phyloP scores from a whole-genome alignment of 2,888 invertebrate species.

The Phlogophora meticulosa region DNA sequence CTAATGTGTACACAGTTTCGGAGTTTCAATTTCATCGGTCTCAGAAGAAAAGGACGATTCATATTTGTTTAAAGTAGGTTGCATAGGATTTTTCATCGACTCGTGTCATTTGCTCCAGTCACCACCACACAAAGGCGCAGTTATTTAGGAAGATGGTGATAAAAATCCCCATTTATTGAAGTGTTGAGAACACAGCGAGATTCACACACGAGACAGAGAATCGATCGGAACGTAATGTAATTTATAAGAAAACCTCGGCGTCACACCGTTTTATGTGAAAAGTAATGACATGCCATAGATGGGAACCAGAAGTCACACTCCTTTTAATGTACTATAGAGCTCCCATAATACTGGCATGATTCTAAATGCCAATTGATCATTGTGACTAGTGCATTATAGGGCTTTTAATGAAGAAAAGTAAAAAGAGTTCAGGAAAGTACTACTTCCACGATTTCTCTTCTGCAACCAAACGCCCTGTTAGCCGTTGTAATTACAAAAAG shows the following conservation, averaged over 20 bases:
- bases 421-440: too few relatives aligned
- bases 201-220: slow-evolving; percentile 69
- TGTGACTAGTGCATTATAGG: too few relatives aligned
- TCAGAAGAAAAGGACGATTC: too few relatives aligned
- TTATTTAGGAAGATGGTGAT: slow-evolving; percentile 11
- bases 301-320: slow-evolving; percentile 9
- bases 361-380: too few relatives aligned
- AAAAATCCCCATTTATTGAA: slow-evolving; percentile 30
- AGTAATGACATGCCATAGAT: slow-evolving; percentile 57
- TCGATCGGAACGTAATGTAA: slow-evolving; percentile 82
- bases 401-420: too few relatives aligned
- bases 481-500: too few relatives aligned
- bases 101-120: neutral
- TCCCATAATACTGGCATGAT: neutral
- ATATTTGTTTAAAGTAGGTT: too few relatives aligned
- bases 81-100: too few relatives aligned
- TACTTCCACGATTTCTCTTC: too few relatives aligned
- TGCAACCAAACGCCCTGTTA: too few relatives aligned
- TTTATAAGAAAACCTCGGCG: slow-evolving; percentile 82
- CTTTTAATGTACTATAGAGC: neutral
- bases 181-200: slow-evolving; percentile 49
- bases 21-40: too few relatives aligned
- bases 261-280: slow-evolving; percentile 77
- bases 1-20: too few relatives aligned
- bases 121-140: neutral